phyloP scores from a whole-genome alignment of 2,797 vertebrate genomes.

The Glossophaga mutica region DNA sequence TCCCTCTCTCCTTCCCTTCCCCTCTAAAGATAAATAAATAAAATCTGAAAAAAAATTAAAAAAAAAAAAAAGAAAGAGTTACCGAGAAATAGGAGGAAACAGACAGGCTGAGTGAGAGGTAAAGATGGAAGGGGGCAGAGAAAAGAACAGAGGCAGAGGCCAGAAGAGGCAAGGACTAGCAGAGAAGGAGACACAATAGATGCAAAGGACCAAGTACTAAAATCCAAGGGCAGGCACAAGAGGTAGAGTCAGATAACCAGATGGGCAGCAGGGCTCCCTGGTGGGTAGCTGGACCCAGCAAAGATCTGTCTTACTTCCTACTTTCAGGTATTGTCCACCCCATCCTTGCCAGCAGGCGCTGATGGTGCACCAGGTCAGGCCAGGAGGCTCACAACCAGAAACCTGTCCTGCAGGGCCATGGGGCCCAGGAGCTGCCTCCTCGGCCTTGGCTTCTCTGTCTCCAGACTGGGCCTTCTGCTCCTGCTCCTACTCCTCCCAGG shows the following conservation, averaged over 20 bases:
- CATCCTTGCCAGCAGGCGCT: neutral
- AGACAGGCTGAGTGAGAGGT: neutral
- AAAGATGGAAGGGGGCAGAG: neutral
- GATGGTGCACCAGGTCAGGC: neutral
- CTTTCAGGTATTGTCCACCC: neutral
- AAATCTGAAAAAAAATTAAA: too few species aligned
- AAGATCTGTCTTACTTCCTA: neutral
- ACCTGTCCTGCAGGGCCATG: constrained; percentile 5
- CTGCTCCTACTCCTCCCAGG: constrained; percentile 63
- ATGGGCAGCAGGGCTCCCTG: neutral
- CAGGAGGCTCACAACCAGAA: neutral
- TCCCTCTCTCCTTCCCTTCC: too few species aligned
- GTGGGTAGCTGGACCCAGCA: neutral
- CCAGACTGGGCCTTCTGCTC: constrained; percentile 52
- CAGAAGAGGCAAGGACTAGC: neutral
- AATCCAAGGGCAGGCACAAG: neutral
- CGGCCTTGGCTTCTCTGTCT: neutral
- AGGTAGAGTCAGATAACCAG: neutral
- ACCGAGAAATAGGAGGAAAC: neutral
- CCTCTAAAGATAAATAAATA: too few species aligned
- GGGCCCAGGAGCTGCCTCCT: neutral
- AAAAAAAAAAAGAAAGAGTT: neutral
- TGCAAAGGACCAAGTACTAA: neutral
- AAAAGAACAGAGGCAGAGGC: neutral
- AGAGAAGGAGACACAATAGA: neutral